Percentiles rank a stretch among this genome's conserved stretches.
Evolutionary conservation across 2,797 vertebrate genomes (phyloP).

Genomic region (Eospalax fontanierii): DNA sequence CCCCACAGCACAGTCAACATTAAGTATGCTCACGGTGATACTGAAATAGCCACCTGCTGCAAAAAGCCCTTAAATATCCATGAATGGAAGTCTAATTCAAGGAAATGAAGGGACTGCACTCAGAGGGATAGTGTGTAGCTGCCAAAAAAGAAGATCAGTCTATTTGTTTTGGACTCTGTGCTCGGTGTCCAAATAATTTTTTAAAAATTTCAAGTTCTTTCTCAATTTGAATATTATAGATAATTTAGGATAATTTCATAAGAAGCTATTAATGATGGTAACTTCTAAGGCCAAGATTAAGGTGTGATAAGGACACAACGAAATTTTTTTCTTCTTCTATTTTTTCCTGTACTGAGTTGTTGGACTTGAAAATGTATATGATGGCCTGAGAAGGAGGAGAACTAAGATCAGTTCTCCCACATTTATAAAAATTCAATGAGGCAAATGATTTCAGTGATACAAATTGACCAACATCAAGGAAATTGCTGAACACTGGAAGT

Average conservation of each 20-base stretch:
- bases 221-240: constrained; percentile 20
- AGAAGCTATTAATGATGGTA: constrained; percentile 33
- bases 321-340: not conserved
- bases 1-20: not conserved
- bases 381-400: not conserved
- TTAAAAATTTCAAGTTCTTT: not conserved
- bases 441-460: too few species aligned
- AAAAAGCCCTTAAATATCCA: not conserved
- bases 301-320: not conserved
- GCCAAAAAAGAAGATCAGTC: constrained; percentile 44
- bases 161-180: not conserved
- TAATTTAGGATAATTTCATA: not conserved
- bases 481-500: too few species aligned
- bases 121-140: not conserved
- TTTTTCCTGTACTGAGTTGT: not conserved
- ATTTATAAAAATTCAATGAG: too few species aligned
- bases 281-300: not conserved
- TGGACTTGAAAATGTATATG: not conserved
- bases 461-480: too few species aligned
- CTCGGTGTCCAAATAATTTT: constrained; percentile 4
- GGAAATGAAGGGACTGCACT: not conserved
- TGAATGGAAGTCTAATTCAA: not conserved
- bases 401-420: too few species aligned
- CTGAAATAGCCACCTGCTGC: constrained; percentile 1
- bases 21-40: not conserved